Evolutionary conservation across 2,888 invertebrate genomes (phyloP).

Genomic region (Sympetrum striolatum): DNA sequence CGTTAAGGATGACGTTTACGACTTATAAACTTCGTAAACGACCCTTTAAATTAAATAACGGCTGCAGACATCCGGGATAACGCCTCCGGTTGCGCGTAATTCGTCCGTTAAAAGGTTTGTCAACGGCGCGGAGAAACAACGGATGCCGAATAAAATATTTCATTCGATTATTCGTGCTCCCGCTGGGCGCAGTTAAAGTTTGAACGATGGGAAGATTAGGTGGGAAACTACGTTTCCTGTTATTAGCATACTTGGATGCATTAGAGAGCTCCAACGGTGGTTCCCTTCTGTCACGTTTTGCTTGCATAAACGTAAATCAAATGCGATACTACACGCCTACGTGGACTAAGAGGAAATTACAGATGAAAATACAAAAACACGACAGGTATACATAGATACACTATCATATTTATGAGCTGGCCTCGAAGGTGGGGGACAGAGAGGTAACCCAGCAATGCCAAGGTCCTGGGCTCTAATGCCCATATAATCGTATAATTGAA

Average conservation of each 20-base stretch:
- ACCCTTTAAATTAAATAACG: constrained; percentile 23
- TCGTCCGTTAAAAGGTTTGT: background rate
- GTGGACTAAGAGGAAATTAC: no score
- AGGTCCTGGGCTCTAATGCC: no score
- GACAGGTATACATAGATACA: no score
- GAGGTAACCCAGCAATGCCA: no score
- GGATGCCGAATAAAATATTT: background rate
- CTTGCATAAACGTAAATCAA: no score
- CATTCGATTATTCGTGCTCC: background rate
- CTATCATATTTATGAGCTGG: no score
- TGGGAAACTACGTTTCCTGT: background rate
- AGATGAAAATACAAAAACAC: no score
- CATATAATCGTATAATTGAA: no score
- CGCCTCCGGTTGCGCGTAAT: background rate
- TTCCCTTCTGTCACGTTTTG: no score
- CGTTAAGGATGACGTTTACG: constrained; percentile 15
- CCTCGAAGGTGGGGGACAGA: no score
- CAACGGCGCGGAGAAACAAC: background rate
- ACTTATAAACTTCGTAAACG: constrained; percentile 20
- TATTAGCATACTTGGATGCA: background rate
- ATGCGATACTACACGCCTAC: no score
- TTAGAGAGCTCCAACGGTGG: no score
- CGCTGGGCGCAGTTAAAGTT: background rate
- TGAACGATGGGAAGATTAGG: background rate
- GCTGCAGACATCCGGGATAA: background rate